Base-by-base conservation (phyloP, 2,797 vertebrate genomes). In the Enteromius radiatus region DNA sequence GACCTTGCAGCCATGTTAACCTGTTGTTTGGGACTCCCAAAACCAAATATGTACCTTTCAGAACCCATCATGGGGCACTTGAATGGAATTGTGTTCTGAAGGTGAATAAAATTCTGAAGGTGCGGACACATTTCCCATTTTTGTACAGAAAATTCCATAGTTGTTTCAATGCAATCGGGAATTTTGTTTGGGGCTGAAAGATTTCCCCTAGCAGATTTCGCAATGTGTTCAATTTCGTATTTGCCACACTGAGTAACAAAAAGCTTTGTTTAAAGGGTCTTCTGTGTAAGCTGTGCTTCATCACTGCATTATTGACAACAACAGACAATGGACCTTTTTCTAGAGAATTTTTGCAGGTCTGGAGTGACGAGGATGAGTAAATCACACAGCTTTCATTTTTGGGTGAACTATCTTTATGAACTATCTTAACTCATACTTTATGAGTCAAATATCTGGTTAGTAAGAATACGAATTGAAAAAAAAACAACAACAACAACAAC, bases 391-490 rank as follows among this genome's bases (percentile, higher is more conserved):
- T 23, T 45, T 28, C 14, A 14, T 56, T 38, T 76, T 17, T 38
- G 52, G 21, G 3, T 19, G n/a, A 17, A 26, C 23, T 76, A 28
- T 63, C 38, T 75, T 75, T 76, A 63, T 63, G 49, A 56, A n/a
- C n/a, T n/a, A n/a, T n/a, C n/a, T n/a, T n/a, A n/a, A n/a, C n/a
- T n/a, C n/a, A n/a, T n/a, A n/a, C n/a, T n/a, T n/a, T n/a, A n/a
- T 78, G 14, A 52, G 61, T 33, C 28, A 78, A 67, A 64, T 61
- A 31, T 14, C 15, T n/a, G 23, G 10, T 76, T 21, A 63, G 75
- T 76, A 65, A 65, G 33, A 14, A 65, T 17, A 65, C 5, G 12
- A 61, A 17, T 7, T 17, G 26, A 61, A 28, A 54, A 59, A n/a
- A n/a, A n/a, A n/a, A n/a, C n/a, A n/a, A n/a, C n/a, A n/a, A n/a